A percentile compares a stretch with the other conserved stretches of the same genome.
Evolutionary conservation across 2,797 vertebrate genomes (phyloP).

Genomic region (Lagothrix lagotricha): DNA sequence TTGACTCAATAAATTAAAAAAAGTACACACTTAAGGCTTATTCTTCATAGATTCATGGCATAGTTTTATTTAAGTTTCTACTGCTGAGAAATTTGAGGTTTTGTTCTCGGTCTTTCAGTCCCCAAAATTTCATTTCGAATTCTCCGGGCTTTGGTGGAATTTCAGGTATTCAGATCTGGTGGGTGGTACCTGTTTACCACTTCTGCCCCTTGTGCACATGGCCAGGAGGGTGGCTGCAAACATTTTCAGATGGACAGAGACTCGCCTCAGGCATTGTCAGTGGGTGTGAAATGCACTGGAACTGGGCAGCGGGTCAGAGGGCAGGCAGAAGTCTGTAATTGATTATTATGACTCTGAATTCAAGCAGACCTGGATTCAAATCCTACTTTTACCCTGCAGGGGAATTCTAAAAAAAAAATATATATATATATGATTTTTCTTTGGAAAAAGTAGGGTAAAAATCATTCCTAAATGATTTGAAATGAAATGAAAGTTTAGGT

Average conservation of each 20-base stretch:
- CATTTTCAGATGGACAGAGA: background rate
- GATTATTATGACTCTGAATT: background rate
- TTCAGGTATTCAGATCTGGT: constrained; percentile 89
- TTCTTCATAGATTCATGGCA: background rate
- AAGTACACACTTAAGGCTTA: background rate
- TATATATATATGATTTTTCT: background rate
- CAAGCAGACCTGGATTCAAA: background rate
- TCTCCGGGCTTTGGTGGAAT: constrained; percentile 94
- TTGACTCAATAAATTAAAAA: background rate
- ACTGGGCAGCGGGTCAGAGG: background rate
- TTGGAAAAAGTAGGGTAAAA: background rate
- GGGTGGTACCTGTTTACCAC: background rate
- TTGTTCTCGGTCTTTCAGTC: constrained; percentile 83
- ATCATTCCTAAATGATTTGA: background rate
- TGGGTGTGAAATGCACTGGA: background rate
- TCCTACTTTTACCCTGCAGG: background rate
- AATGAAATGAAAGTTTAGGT: background rate
- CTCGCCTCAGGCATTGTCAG: background rate
- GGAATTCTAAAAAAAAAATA: background rate
- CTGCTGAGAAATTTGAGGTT: constrained; percentile 70
- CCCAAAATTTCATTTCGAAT: constrained; percentile 92
- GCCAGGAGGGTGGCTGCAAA: background rate
- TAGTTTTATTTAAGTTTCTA: constrained; percentile 47
- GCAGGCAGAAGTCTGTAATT: background rate
- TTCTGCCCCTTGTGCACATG: background rate